A percentile compares a stretch with the other conserved stretches of the same genome.
phyloP scores from a whole-genome alignment of 2,113 vertebrate species.

The Aythya baeri region DNA sequence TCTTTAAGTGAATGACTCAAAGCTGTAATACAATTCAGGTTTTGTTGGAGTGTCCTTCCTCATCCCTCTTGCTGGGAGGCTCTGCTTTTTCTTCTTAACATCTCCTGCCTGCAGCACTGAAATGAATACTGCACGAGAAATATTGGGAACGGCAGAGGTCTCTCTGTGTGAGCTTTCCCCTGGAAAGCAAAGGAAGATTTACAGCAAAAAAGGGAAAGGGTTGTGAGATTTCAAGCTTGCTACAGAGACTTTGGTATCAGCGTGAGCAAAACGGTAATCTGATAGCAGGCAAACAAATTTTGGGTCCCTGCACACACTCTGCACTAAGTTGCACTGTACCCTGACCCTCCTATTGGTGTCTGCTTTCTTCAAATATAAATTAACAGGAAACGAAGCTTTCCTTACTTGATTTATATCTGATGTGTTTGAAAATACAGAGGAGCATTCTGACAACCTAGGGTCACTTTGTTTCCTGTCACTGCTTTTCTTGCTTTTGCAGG shows the following conservation, averaged over 20 bases:
- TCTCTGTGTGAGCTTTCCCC: neutral
- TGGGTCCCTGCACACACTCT: neutral
- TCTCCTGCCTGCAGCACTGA: neutral
- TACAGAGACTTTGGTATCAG: neutral
- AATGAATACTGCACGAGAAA: neutral
- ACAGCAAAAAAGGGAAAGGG: neutral
- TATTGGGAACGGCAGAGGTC: neutral
- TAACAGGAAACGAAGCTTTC: neutral
- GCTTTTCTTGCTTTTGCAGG: neutral
- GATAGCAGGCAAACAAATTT: neutral
- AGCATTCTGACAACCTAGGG: neutral
- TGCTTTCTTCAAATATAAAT: neutral
- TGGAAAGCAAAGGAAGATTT: neutral
- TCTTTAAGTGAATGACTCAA: neutral
- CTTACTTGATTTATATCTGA: neutral
- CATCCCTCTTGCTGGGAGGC: neutral
- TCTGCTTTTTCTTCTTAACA: neutral
- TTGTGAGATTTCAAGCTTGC: neutral
- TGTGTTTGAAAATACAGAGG: neutral
- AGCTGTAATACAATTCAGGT: neutral
- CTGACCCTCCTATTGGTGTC: neutral
- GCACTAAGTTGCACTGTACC: neutral
- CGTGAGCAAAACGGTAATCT: neutral
- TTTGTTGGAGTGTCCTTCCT: neutral
- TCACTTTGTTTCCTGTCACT: neutral